These are phyloP conservation scores for Actinia equina DNA, from an alignment of 64 coral and sea anemone species.

Conservation along the genomic window DNA sequence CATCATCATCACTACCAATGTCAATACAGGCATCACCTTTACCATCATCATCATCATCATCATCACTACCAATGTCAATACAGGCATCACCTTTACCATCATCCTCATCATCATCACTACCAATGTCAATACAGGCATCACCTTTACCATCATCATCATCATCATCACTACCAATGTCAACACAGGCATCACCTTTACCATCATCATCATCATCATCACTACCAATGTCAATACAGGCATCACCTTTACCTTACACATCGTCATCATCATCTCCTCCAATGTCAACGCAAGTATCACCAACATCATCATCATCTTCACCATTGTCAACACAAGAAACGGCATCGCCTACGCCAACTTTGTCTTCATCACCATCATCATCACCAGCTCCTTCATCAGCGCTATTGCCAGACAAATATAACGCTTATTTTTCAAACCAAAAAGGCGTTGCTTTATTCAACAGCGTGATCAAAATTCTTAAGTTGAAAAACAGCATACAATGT, in stretches of 20 bases:
- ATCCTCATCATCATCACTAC: background rate
- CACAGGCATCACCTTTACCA: background rate
- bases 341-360: background rate
- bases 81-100: background rate
- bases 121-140: background rate
- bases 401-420: background rate
- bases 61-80: background rate
- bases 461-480: background rate
- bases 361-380: background rate
- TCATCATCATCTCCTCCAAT: background rate
- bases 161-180: background rate
- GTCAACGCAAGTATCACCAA: background rate
- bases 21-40: background rate
- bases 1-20: background rate
- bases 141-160: background rate
- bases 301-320: background rate
- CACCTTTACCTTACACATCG: background rate
- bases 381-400: background rate
- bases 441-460: background rate
- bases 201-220: background rate
- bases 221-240: background rate
- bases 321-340: background rate
- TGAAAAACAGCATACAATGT: background rate
- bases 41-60: background rate
- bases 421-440: constrained; percentile 7